Evolutionary conservation across 2,113 vertebrate species (phyloP), one percentile per base, ranked within the genome.

Genomic region (Craseonycteris thonglongyai): DNA sequence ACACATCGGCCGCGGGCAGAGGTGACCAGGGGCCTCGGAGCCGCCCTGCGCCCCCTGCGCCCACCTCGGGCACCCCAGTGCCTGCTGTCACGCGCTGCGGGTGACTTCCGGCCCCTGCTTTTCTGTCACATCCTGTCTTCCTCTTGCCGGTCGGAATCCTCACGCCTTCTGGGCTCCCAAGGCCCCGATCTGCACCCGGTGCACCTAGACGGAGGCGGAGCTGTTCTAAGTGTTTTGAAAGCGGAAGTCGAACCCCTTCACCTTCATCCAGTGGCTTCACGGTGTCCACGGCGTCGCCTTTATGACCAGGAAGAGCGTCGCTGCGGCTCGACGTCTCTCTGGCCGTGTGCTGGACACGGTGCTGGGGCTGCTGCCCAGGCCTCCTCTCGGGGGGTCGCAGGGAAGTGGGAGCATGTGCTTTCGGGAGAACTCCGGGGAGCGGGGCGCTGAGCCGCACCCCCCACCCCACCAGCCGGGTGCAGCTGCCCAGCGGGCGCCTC

Each of bases 161-260:
- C 30, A 3, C 51, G 35, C 12, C 21, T 92, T 82, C 56, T 56
- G 40, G 15, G 40, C 30, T 78, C 49, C 49, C n/a, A 21, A 30
- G n/a, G n/a, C n/a, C n/a, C n/a, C n/a, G n/a, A n/a, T n/a, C n/a
- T n/a, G n/a, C n/a, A n/a, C n/a, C n/a, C n/a, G n/a, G n/a, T n/a
- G n/a, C n/a, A n/a, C n/a, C n/a, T n/a, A n/a, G n/a, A n/a, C n/a
- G n/a, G n/a, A n/a, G n/a, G n/a, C n/a, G n/a, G n/a, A n/a, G n/a
- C n/a, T n/a, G n/a, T 81, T 68, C 42, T 47, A 69, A 75, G 61
- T 33, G 75, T 88, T 88, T 45, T 82, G 71, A 90, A 82, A 71
- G 88, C 30, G 11, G 35, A 82, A 42, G 47, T 63, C 51, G 38
- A 88, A 28, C 49, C 81, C 49, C 21, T 56, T 56, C 2, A 30